These are phyloP conservation scores for Clarias gariepinus DNA, from an alignment of 2,113 vertebrate species.

Conservation along the genomic window DNA sequence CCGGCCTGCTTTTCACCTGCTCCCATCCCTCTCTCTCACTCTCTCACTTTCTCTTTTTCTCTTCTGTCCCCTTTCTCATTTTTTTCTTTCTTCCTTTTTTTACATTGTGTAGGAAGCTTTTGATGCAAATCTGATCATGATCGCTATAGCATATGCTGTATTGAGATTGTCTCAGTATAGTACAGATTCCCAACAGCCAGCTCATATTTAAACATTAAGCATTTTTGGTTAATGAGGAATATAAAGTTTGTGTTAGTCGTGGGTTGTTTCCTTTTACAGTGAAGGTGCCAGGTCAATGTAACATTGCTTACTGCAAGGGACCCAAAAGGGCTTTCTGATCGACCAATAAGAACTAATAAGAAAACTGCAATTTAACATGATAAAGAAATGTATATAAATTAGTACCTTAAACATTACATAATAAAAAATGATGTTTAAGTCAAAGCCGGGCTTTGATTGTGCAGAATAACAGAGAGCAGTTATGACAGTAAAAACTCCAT, in stretches of 20 bases:
- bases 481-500: no score
- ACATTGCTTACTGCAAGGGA: background rate
- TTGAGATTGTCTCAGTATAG: background rate
- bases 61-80: background rate
- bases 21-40: conserved; percentile 26
- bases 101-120: conserved; percentile 4
- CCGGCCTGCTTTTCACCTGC: conserved; percentile 63
- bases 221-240: background rate
- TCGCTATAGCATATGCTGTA: background rate
- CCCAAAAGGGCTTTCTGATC: background rate
- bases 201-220: background rate
- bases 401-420: no score
- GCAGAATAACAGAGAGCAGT: no score
- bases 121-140: background rate
- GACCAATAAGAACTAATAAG: background rate
- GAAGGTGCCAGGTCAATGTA: background rate
- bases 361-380: background rate
- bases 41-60: background rate
- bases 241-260: background rate
- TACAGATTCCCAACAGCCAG: background rate
- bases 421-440: no score
- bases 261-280: background rate
- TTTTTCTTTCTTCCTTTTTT: background rate
- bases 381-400: no score
- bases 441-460: no score